Evolutionary conservation across 2,113 vertebrate genomes (phyloP), one percentile per base, ranked within the genome.

Genomic region (Brevimyrus niger): DNA sequence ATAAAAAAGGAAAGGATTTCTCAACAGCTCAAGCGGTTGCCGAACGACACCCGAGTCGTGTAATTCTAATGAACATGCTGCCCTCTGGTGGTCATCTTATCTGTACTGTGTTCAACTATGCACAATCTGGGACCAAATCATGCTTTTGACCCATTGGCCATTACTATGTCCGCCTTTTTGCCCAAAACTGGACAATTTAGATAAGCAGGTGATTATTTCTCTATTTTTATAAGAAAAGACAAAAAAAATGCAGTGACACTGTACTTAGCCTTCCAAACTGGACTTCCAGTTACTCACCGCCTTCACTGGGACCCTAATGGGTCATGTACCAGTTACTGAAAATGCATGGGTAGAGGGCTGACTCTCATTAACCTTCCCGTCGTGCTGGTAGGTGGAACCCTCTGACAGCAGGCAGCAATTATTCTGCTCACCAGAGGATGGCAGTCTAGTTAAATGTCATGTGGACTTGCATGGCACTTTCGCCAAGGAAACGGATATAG

Each of bases 11-110:
- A 19, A 7, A 42, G 73, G 73, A 80, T 80, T 80, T 42, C 31
- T 19, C 35, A 80, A 42, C 35, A 7, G 31, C 73, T 38, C 73
- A 42, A 42, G 6, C 35, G 1, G 38, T 80, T 38, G 35, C 35
- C 31, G 3, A 19, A 48, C 13, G 21, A 84, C 3, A 47, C 23
- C 9, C 7, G 23, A 7, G 4, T 46, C 6, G 80, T 46, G 38
- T 85, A 19, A 73, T 48, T 88, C 21, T 50, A 88, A 88, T 88
- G 87, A 47, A 48, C 44, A 61, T 88, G 65, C 87, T 88, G 87
- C 87, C 87, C 87, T 47, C 87, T 88, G 4, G 61, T 88, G 87
- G 58, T 3, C 87, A 48, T 27, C 13, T 88, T 13, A 88, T 44
- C 23, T 88, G 19, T 44, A 76, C 38, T 88, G 15, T 58, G 50